Evolutionary conservation across 2,113 vertebrate genomes (phyloP).

Genomic region (Cyanoramphus novaezelandiae): DNA sequence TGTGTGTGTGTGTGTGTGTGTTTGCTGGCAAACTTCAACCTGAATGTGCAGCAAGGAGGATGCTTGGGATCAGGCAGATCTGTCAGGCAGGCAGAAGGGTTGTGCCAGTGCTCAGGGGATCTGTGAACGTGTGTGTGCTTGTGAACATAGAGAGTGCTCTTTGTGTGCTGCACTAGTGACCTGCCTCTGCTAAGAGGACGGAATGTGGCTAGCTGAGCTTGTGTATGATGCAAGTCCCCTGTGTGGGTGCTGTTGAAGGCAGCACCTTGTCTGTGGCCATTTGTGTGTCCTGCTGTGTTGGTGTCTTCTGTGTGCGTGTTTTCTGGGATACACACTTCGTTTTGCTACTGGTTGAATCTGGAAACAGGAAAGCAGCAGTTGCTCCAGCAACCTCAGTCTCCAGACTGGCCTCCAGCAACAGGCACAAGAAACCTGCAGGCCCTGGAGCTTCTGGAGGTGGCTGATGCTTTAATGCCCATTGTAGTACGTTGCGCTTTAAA

Average conservation of each 20-base stretch:
- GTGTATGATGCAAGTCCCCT: background rate
- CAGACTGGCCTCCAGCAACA: background rate
- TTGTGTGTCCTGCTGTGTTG: fast-evolving
- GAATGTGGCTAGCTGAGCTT: background rate
- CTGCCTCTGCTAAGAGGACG: background rate
- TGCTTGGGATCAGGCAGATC: too few relatives aligned
- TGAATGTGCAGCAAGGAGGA: background rate
- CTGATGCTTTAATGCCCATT: background rate
- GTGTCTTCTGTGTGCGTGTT: background rate
- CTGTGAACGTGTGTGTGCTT: fast-evolving
- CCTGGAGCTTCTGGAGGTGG: background rate
- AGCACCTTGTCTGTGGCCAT: background rate
- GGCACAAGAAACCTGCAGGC: background rate
- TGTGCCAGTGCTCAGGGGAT: fast-evolving
- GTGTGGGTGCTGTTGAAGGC: background rate
- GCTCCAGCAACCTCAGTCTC: background rate
- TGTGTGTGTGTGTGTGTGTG: too few relatives aligned
- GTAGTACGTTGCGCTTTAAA: background rate
- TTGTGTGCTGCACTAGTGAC: background rate
- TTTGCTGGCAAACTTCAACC: background rate
- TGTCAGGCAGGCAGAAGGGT: background rate
- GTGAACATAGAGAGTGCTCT: background rate
- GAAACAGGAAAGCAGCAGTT: background rate
- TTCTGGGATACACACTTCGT: background rate
- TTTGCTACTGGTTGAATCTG: background rate